Conservation (phyloP, 2,113 vertebrate genomes). For the Eudyptes chrysolophus region DNA sequence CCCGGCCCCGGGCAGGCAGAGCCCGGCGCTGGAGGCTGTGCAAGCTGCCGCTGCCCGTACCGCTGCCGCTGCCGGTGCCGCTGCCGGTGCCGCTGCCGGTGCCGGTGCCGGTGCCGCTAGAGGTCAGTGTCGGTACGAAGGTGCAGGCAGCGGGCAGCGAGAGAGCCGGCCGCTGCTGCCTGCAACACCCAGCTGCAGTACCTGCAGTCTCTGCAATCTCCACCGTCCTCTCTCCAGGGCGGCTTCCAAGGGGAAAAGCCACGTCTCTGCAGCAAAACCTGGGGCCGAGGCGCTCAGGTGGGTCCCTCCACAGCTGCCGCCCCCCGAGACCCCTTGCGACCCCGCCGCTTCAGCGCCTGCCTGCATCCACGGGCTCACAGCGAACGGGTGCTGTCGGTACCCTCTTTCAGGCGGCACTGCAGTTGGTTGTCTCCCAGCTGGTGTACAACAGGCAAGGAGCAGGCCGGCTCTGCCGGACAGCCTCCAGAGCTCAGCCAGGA, state of each 20-base stretch:
- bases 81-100: background rate
- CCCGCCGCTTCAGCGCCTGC: accelerated
- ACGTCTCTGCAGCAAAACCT: accelerated
- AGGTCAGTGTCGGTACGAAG: background rate
- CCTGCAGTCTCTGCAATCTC: accelerated
- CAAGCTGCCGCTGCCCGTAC: background rate
- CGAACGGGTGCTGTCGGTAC: background rate
- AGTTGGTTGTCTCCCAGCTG: accelerated
- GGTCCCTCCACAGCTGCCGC: background rate
- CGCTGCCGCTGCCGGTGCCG: background rate
- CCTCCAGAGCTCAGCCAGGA: accelerated
- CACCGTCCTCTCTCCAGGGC: background rate
- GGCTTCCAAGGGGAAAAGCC: background rate
- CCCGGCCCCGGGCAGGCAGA: background rate
- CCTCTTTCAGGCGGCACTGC: accelerated
- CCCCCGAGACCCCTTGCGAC: background rate
- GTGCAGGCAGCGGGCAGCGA: background rate
- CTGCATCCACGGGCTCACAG: accelerated
- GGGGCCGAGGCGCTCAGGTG: background rate
- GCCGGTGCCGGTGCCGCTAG: background rate
- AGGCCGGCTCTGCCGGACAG: background rate
- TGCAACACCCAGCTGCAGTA: accelerated
- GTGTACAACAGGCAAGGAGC: accelerated
- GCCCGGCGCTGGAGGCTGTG: background rate
- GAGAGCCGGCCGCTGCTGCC: background rate